A percentile compares a stretch with the other conserved stretches of the same genome.
phyloP scores from a whole-genome alignment of 1,140 invertebrate species.

The Euglossa dilemma region DNA sequence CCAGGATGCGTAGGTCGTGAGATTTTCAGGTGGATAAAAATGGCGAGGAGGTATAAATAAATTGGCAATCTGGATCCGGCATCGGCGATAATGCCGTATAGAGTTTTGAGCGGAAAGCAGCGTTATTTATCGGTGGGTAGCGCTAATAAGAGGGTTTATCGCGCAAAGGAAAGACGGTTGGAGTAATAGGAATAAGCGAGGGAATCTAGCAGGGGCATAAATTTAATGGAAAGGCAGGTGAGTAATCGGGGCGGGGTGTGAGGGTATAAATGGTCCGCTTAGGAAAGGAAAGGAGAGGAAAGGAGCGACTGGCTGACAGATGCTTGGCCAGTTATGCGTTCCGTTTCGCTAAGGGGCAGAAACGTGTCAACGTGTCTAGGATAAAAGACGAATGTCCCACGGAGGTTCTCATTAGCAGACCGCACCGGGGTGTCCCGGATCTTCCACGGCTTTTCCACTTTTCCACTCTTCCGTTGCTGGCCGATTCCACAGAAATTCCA shows the following conservation, averaged over 20 bases:
- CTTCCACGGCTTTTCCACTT: conserved; percentile 50
- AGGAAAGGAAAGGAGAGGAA: conserved; percentile 18
- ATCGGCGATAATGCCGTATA: no score
- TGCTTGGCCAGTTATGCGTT: conserved; percentile 55
- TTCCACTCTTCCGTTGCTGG: background rate
- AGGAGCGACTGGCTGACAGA: conserved; percentile 48
- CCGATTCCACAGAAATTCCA: conserved; percentile 60
- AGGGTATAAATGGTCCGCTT: conserved; percentile 6
- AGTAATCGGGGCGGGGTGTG: background rate
- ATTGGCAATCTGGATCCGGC: no score
- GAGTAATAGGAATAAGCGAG: background rate
- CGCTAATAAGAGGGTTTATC: no score
- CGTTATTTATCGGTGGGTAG: no score
- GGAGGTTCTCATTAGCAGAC: conserved; percentile 73
- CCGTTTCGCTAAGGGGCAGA: conserved; percentile 41
- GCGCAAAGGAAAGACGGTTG: background rate
- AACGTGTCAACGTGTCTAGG: conserved; percentile 65
- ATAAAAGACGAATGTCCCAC: conserved; percentile 70
- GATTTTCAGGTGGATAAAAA: no score
- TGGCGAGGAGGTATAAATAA: no score
- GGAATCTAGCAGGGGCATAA: background rate
- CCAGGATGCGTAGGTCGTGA: no score
- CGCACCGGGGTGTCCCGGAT: conserved; percentile 58
- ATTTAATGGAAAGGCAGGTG: background rate
- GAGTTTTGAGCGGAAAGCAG: no score